Percentiles rank a stretch among this genome's conserved stretches.
phyloP scores from a whole-genome alignment of 2,797 vertebrate species.

The Sciurus vulgaris region DNA sequence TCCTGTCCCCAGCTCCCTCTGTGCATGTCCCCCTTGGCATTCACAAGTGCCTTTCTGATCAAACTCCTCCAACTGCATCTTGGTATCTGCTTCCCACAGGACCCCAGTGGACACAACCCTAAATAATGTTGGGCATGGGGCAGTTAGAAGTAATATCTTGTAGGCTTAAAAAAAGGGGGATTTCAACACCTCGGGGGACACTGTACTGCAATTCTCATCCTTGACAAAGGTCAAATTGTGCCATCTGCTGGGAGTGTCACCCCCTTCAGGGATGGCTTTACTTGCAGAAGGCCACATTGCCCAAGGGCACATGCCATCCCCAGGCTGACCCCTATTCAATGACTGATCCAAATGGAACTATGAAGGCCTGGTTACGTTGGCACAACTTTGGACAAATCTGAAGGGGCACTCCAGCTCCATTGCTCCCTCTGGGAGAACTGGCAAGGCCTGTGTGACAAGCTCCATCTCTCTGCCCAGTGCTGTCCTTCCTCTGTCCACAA shows the following conservation, averaged over 20 bases:
- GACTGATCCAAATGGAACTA: too few species aligned
- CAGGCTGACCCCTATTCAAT: background rate
- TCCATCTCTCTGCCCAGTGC: background rate
- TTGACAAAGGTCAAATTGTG: too few species aligned
- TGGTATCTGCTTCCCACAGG: background rate
- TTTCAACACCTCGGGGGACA: background rate
- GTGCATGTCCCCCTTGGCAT: background rate
- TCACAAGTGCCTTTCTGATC: background rate
- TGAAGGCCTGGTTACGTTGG: background rate
- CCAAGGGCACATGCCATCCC: background rate
- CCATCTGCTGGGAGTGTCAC: background rate
- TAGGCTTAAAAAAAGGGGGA: background rate
- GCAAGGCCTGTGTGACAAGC: background rate
- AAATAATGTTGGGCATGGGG: background rate
- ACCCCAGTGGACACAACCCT: background rate
- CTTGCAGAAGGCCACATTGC: background rate
- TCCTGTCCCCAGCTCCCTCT: too few species aligned
- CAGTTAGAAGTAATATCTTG: background rate
- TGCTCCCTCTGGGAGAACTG: fast-evolving
- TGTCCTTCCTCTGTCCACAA: background rate
- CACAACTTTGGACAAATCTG: too few species aligned
- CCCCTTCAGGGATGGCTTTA: background rate
- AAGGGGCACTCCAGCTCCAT: background rate
- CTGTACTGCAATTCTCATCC: fast-evolving
- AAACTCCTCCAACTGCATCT: background rate